A percentile compares a stretch with the other conserved stretches of the same genome.
These are phyloP conservation scores for Tortrix viridana DNA, from an alignment of 2,888 invertebrate species.

Conservation along the genomic window DNA sequence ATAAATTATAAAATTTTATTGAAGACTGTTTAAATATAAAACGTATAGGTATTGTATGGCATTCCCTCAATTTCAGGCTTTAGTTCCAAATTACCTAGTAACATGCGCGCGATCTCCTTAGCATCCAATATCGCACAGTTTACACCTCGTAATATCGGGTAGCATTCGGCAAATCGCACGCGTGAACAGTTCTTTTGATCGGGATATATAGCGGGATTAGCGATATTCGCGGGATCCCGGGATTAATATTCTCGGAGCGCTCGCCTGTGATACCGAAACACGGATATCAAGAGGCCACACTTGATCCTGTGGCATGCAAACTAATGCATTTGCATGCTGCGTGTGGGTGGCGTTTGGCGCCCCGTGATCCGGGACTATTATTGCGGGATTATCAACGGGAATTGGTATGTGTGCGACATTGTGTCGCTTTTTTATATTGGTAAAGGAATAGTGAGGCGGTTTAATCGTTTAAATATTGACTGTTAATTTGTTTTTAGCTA, in stretches of 20 bases:
- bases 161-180: constrained; percentile 22
- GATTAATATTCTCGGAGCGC: constrained; percentile 68
- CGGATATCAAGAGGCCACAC: constrained; percentile 63
- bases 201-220: constrained; percentile 43
- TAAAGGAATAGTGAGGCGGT: no score
- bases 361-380: constrained; percentile 42
- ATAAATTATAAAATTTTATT: no score
- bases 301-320: constrained; percentile 57
- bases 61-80: no score
- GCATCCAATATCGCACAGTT: constrained; percentile 28
- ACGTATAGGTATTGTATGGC: no score
- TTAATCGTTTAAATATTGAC: no score
- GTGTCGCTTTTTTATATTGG: no score
- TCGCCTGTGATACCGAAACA: constrained; percentile 64
- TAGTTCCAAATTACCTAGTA: not conserved
- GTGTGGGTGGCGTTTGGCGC: constrained; percentile 37
- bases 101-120: not conserved
- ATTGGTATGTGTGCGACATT: constrained; percentile 46
- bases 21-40: no score
- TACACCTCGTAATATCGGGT: constrained; percentile 15
- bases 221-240: constrained; percentile 47
- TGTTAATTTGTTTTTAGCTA: no score
- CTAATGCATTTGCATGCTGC: constrained; percentile 48
- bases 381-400: constrained; percentile 60
- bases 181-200: constrained; percentile 37